These are phyloP conservation scores for Acinonyx jubatus DNA, from an alignment of 2,113 vertebrate species.

Conservation along the genomic window DNA sequence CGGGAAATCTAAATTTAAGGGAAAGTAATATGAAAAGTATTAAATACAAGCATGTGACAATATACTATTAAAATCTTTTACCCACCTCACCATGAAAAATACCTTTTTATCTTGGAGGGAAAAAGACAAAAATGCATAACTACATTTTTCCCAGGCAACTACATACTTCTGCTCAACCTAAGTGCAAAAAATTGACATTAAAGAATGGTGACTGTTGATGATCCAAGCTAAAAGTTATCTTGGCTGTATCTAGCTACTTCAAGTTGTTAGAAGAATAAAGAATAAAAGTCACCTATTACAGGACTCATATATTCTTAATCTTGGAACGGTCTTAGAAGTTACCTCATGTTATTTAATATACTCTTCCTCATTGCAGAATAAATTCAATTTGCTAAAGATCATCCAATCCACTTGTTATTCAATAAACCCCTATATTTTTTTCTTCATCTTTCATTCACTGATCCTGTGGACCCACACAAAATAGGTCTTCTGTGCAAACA, in stretches of 20 bases:
- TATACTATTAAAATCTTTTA: constrained; percentile 13
- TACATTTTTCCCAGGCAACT: not conserved
- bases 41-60: constrained; percentile 4
- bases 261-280: not conserved
- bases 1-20: constrained; percentile 38
- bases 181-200: constrained; percentile 22
- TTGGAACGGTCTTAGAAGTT: not conserved
- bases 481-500: not conserved
- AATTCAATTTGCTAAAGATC: not conserved
- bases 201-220: not conserved
- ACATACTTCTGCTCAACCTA: not conserved
- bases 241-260: not conserved
- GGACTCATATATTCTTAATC: not conserved
- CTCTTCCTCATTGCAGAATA: not conserved
- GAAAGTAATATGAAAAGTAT: not conserved
- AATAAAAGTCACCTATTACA: not conserved
- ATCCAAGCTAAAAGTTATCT: not conserved
- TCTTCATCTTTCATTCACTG: not conserved
- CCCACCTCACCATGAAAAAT: not conserved
- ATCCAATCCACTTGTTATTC: not conserved
- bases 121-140: not conserved
- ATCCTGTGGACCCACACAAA: not conserved
- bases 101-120: not conserved
- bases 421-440: not conserved
- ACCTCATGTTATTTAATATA: not conserved